Evolutionary conservation across 2,888 invertebrate genomes (phyloP).

Genomic region (Dorcus hopei): DNA sequence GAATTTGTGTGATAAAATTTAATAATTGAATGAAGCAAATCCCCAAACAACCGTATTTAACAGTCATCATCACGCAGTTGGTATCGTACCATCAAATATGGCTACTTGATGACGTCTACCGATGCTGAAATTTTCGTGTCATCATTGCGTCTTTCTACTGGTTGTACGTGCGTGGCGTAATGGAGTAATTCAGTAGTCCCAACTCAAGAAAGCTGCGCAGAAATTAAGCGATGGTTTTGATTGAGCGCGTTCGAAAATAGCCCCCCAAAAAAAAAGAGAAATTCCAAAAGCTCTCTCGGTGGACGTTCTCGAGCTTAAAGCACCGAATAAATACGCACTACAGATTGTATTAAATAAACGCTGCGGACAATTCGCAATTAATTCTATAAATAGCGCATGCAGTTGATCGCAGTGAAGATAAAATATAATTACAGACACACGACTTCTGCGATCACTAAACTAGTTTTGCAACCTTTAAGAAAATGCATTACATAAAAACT

Average conservation of each 20-base stretch:
- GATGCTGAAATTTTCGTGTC: background rate
- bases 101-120: conserved; percentile 15
- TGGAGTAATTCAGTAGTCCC: too few relatives aligned
- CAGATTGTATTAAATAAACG: background rate
- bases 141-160: too few relatives aligned
- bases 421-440: background rate
- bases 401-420: background rate
- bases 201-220: too few relatives aligned
- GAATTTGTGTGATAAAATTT: too few relatives aligned
- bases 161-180: too few relatives aligned
- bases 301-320: background rate
- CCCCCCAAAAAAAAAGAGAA: too few relatives aligned
- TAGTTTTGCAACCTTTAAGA: background rate
- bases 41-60: background rate
- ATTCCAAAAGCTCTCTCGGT: too few relatives aligned
- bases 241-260: too few relatives aligned
- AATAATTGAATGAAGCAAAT: too few relatives aligned
- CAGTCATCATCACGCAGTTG: conserved; percentile 5
- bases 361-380: background rate
- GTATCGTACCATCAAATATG: conserved; percentile 12
- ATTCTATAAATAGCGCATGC: conserved; percentile 3
- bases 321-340: background rate
- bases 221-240: too few relatives aligned
- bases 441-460: background rate
- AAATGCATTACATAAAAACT: background rate